Evolutionary conservation across 2,113 vertebrate species (phyloP).

Genomic region (Mandrillus leucophaeus): DNA sequence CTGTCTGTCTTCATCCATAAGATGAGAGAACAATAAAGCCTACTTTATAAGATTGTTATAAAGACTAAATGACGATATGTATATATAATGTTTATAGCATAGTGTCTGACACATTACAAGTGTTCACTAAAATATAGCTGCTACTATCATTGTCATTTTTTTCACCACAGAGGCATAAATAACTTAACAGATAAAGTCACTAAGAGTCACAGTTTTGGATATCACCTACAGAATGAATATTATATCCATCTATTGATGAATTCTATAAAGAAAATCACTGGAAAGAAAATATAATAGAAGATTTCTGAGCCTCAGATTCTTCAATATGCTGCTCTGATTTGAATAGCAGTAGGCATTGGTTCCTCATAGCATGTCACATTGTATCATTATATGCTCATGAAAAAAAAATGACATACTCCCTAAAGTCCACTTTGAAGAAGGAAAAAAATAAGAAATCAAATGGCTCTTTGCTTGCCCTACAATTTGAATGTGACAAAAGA

Average conservation of each 20-base stretch:
- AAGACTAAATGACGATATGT: neutral
- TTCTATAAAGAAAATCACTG: neutral
- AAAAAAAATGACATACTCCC: neutral
- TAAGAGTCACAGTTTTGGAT: neutral
- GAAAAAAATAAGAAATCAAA: neutral
- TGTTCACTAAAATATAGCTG: neutral
- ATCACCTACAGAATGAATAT: neutral
- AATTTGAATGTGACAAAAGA: neutral
- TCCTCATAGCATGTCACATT: neutral
- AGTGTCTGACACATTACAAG: neutral
- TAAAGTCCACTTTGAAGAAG: neutral
- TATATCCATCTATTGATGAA: neutral
- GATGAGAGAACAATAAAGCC: neutral
- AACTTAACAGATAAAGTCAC: neutral
- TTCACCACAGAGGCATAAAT: neutral
- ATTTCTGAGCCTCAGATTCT: neutral
- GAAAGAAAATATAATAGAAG: neutral
- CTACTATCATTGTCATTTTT: neutral
- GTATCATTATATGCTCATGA: neutral
- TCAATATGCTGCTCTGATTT: neutral
- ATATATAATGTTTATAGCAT: neutral
- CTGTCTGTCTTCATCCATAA: neutral
- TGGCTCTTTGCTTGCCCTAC: neutral
- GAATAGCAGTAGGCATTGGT: neutral
- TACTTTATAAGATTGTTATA: neutral